Percentiles rank a stretch among this genome's conserved stretches.
phyloP scores from a whole-genome alignment of 1,140 invertebrate genomes.

The Lucilia cuprina region DNA sequence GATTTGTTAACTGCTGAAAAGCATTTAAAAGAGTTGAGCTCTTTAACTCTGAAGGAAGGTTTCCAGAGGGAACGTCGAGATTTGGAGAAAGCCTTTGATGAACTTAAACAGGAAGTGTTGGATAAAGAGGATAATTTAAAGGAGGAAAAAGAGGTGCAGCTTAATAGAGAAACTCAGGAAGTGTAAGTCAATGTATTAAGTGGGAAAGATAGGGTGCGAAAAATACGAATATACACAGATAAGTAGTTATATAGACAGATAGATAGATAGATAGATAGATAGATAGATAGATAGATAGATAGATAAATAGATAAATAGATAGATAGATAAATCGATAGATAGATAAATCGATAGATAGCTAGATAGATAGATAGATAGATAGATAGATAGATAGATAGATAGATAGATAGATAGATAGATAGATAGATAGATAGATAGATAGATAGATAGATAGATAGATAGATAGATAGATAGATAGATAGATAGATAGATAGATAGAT shows the following conservation, averaged over 20 bases:
- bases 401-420: neutral
- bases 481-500: too few relatives aligned
- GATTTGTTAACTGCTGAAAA: conserved; percentile 32
- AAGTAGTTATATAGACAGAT: too few relatives aligned
- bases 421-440: too few relatives aligned
- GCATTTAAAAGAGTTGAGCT: conserved; percentile 40
- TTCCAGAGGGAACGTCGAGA: conserved; percentile 42
- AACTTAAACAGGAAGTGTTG: neutral
- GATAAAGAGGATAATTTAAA: neutral
- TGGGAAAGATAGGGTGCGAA: too few relatives aligned
- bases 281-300: too few relatives aligned
- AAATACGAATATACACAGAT: too few relatives aligned
- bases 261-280: too few relatives aligned
- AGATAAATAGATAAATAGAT: too few relatives aligned
- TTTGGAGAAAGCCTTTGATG: conserved; percentile 38
- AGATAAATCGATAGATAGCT: too few relatives aligned
- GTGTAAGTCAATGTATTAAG: conserved; percentile 42
- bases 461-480: too few relatives aligned
- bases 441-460: too few relatives aligned
- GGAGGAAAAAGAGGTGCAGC: neutral
- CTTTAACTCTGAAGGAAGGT: conserved; percentile 41
- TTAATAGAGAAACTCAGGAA: conserved; percentile 19
- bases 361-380: neutral
- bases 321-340: too few relatives aligned
- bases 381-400: neutral